A percentile compares a stretch with the other conserved stretches of the same genome.
Evolutionary conservation across 2,888 invertebrate species (phyloP).

Genomic region (Xestia ashworthii): DNA sequence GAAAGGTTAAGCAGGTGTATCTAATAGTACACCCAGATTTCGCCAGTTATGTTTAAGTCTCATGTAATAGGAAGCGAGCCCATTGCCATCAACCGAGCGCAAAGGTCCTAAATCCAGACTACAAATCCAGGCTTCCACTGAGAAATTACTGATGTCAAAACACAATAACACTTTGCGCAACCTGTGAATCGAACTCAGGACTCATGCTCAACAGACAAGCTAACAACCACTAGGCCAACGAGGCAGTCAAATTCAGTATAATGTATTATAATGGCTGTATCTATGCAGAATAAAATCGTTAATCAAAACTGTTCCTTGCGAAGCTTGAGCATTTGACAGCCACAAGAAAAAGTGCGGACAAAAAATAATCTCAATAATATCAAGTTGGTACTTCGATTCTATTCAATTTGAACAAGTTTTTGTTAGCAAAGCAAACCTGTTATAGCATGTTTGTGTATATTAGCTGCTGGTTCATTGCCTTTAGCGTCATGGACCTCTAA

Average conservation of each 20-base stretch:
- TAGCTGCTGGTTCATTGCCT: constrained; percentile 43
- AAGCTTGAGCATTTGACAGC: neutral
- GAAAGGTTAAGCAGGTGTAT: too few species aligned
- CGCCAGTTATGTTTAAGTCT: too few species aligned
- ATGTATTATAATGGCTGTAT: neutral
- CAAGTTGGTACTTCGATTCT: neutral
- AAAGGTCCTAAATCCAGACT: too few species aligned
- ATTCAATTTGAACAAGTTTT: constrained; percentile 36
- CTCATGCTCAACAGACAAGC: too few species aligned
- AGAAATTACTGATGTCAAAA: too few species aligned
- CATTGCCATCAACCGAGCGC: too few species aligned
- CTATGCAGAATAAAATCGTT: neutral
- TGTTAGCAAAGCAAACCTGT: constrained; percentile 39
- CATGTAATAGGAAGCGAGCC: too few species aligned
- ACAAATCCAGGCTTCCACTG: too few species aligned
- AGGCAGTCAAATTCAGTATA: neutral
- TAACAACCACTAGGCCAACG: too few species aligned
- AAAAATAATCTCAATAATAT: constrained; percentile 26
- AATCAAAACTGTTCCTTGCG: neutral
- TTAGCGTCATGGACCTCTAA: constrained; percentile 28
- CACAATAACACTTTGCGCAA: too few species aligned
- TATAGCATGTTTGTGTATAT: constrained; percentile 8
- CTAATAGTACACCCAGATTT: too few species aligned
- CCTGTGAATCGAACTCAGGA: too few species aligned
- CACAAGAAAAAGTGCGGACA: constrained; percentile 16